Conservation (phyloP, 2,797 vertebrate genomes). For the Sebastes taczanowskii region DNA sequence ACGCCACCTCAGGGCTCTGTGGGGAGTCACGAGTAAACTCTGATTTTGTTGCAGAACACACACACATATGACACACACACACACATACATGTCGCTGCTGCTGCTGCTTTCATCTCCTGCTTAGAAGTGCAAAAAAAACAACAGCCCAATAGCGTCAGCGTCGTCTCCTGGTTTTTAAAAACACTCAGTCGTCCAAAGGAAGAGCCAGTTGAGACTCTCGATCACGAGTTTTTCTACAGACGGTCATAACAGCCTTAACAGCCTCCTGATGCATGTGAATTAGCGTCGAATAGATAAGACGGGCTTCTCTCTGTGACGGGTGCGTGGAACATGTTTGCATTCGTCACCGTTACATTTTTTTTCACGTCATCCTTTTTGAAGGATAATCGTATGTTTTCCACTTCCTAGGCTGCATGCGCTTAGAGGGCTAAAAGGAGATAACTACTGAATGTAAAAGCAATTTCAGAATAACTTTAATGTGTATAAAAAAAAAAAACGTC, state of each 20-base stretch:
- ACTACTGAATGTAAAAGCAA: conserved; percentile 84
- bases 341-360: conserved; percentile 18
- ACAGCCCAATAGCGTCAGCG: conserved; percentile 16
- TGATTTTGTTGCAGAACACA: conserved; percentile 44
- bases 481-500: conserved; percentile 33
- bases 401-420: conserved; percentile 85
- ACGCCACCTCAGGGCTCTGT: conserved; percentile 76
- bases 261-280: conserved; percentile 73
- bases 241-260: conserved; percentile 66
- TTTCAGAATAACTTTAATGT: conserved; percentile 69
- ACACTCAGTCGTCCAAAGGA: conserved; percentile 23
- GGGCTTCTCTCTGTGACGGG: conserved; percentile 23
- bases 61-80: conserved; percentile 18
- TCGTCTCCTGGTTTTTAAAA: conserved; percentile 40
- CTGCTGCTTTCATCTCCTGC: conserved; percentile 75
- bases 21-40: conserved; percentile 61
- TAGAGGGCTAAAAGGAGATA: conserved; percentile 79
- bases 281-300: conserved; percentile 25
- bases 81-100: conserved; percentile 56
- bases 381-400: conserved; percentile 29
- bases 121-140: conserved; percentile 53
- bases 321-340: conserved; percentile 48
- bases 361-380: conserved; percentile 15
- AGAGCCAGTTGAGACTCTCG: conserved; percentile 19
- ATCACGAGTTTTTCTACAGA: conserved; percentile 32